Conservation (phyloP, 2,888 invertebrate species). For the Catocala nupta region DNA sequence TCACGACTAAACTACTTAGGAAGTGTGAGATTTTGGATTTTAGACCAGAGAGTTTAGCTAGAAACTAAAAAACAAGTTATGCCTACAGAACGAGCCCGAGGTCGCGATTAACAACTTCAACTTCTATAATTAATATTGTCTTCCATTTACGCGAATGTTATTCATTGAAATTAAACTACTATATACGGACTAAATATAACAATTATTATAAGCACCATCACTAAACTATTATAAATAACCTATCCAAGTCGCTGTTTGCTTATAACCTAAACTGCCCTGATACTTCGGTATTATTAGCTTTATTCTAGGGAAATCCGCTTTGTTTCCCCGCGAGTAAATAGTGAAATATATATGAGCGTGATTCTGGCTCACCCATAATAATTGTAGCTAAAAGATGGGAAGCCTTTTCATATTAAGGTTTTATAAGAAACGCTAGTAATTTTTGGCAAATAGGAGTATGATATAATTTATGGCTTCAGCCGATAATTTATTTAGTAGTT, state of each 20-base stretch:
- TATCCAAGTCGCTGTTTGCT: constrained; percentile 20
- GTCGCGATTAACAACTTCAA: no score
- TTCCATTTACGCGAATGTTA: no score
- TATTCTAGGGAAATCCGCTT: constrained; percentile 75
- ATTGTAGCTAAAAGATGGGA: constrained; percentile 36
- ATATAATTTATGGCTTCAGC: constrained; percentile 1
- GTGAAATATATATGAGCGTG: constrained; percentile 71
- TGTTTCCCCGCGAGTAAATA: constrained; percentile 68
- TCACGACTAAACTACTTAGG: no score
- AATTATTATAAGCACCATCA: no score
- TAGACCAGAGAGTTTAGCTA: no score
- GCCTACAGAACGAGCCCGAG: no score
- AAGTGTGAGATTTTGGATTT: no score
- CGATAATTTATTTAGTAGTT: not conserved
- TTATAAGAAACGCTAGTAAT: constrained; percentile 15
- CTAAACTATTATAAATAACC: no score
- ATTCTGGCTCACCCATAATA: constrained; percentile 51
- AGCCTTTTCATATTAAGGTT: constrained; percentile 26
- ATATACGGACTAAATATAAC: no score
- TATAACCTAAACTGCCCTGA: constrained; percentile 25
- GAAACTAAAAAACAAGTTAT: no score
- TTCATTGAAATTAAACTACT: no score
- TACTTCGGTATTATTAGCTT: constrained; percentile 71
- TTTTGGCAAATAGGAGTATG: constrained; percentile 5
- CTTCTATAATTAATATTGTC: no score